Percentiles rank a stretch among this genome's conserved stretches.
These are phyloP conservation scores for Phaedon cochleariae DNA, from an alignment of 2,888 invertebrate species.

Conservation along the genomic window DNA sequence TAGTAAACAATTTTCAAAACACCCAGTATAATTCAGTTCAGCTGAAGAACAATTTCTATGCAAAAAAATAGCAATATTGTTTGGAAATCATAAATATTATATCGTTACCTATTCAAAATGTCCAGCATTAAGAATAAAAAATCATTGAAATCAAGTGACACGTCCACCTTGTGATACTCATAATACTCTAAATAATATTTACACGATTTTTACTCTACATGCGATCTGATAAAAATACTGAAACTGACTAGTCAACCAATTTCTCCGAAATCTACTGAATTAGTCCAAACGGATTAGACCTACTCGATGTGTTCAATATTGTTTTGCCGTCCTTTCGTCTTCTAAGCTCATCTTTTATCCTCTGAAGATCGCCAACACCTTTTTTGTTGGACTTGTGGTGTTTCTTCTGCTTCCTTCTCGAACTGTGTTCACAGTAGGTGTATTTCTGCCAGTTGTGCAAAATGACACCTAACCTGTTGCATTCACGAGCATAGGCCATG, in stretches of 20 bases:
- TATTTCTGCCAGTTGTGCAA: slow-evolving; percentile 76
- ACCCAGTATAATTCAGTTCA: no score
- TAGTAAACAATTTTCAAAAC: no score
- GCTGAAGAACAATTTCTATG: no score
- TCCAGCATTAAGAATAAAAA: slow-evolving; percentile 8
- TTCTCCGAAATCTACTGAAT: slow-evolving; percentile 15
- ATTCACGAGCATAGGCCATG: slow-evolving; percentile 88
- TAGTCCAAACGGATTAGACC: slow-evolving; percentile 24
- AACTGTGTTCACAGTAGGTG: slow-evolving; percentile 30
- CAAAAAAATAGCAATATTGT: no score
- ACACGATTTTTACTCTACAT: slow-evolving; percentile 31
- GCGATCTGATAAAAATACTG: slow-evolving; percentile 52
- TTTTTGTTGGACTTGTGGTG: slow-evolving; percentile 18
- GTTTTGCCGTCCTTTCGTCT: slow-evolving; percentile 2
- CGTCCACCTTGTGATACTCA: slow-evolving; percentile 25
- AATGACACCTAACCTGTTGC: slow-evolving; percentile 78
- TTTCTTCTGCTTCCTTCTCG: slow-evolving; percentile 16
- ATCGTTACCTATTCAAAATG: not conserved
- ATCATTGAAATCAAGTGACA: slow-evolving; percentile 19
- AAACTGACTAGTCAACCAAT: slow-evolving; percentile 55
- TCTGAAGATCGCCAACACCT: slow-evolving; percentile 23
- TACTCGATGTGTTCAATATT: slow-evolving; percentile 31
- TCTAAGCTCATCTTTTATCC: not conserved
- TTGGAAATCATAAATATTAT: no score
- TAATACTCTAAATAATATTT: slow-evolving; percentile 44